Base-by-base conservation (phyloP, 2,797 vertebrate species). In the Macrochelys suwanniensis region DNA sequence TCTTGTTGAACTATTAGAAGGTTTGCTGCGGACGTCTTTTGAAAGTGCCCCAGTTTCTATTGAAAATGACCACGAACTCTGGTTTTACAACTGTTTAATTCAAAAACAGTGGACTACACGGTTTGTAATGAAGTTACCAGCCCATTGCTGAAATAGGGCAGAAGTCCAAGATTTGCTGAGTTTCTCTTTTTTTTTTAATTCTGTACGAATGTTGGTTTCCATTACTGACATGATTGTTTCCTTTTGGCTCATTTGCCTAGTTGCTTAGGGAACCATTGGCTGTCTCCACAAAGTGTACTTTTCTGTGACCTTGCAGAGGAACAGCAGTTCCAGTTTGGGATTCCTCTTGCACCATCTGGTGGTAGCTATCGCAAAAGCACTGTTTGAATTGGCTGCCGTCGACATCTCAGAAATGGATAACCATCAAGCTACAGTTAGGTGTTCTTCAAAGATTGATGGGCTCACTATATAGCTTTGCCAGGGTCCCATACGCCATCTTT, bases 261-360 rank as follows among this genome's bases (percentile, higher is more conserved):
- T 57, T 86, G 90, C 85, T 78, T n/a, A 82, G 87, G 71, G 92
- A 82, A 84, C 81, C 45, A 54, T 31, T 53, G 83, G 61, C 77
- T 80, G 50, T 1, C 17, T 57, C 54, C 33, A 2, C 80, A 1
- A 1, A 19, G 54, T 5, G 25, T 71, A 7, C 23, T 59, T 31
- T 82, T 4, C 0, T 7, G 2, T 96, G 95, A 95, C 96, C 95
- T 97, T 96, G 96, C 11, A 0, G 83, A 26, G 86, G 47, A 65
- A 8, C 45, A n/a, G 47, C 6, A 57, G 74, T 7, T 13, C 85
- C n/a, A 0, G 28, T 91, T 28, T 1, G 11, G 84, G 91, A 87
- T 51, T 95, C 85, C 95, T 87, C 71, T 96, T 85, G 9, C 95
- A 94, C 97, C 97, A 96, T 85, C 97, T 97, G 93, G 92, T 50